Evolutionary conservation across 2,888 invertebrate species (phyloP).

Genomic region (Pammene aurita): DNA sequence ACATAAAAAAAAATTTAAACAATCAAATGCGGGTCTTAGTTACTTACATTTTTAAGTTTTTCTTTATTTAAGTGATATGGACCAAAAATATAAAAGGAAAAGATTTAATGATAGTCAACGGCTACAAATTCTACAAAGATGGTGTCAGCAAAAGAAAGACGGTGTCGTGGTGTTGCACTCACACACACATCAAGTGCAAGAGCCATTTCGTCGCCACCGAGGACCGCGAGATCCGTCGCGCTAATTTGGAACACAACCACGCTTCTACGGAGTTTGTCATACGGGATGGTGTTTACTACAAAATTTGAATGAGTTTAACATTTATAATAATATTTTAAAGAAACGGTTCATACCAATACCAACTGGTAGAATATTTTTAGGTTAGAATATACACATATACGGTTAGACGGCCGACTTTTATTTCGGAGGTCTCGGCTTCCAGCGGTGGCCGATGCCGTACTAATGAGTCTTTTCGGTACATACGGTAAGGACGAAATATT

Average conservation of each 20-base stretch:
- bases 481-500: no score
- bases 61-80: slow-evolving; percentile 5
- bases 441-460: no score
- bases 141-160: neutral
- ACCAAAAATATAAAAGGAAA: slow-evolving; percentile 3
- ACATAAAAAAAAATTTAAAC: no score
- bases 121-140: slow-evolving; percentile 4
- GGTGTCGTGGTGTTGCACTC: slow-evolving; percentile 11
- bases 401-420: no score
- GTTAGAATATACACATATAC: no score
- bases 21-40: no score
- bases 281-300: slow-evolving; percentile 18
- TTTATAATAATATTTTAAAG: no score
- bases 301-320: neutral
- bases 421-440: no score
- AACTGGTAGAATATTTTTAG: no score
- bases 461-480: no score
- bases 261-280: slow-evolving; percentile 43
- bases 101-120: neutral
- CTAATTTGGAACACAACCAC: slow-evolving; percentile 44
- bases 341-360: no score
- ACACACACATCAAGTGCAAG: slow-evolving; percentile 7
- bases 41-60: neutral
- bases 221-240: slow-evolving; percentile 36
- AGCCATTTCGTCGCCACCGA: slow-evolving; percentile 54